phyloP scores from a whole-genome alignment of 2,888 invertebrate species.

The Gymnoscelis rufifasciata region DNA sequence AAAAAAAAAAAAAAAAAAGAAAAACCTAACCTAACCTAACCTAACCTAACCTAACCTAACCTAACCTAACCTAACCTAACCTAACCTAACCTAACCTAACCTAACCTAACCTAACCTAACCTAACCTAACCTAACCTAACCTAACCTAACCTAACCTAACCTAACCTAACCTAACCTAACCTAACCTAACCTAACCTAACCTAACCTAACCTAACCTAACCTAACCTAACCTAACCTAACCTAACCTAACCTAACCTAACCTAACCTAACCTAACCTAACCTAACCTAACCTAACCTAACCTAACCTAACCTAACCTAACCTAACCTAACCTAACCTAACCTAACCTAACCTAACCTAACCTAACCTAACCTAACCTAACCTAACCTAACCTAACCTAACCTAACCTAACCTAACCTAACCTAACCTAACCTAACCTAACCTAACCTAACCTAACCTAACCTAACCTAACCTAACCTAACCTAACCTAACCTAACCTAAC shows the following conservation, averaged over 20 bases:
- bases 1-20: no score
- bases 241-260: slow-evolving; percentile 18
- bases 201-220: slow-evolving; percentile 15
- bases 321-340: slow-evolving; percentile 13
- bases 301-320: slow-evolving; percentile 15
- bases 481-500: slow-evolving; percentile 22
- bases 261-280: slow-evolving; percentile 18
- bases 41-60: slow-evolving; percentile 10
- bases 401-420: slow-evolving; percentile 18
- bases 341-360: slow-evolving; percentile 15
- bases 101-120: slow-evolving; percentile 26
- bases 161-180: slow-evolving; percentile 21
- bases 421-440: slow-evolving; percentile 18
- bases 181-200: slow-evolving; percentile 20
- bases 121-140: slow-evolving; percentile 26
- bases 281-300: slow-evolving; percentile 10
- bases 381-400: slow-evolving; percentile 11
- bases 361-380: slow-evolving; percentile 12
- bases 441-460: slow-evolving; percentile 16
- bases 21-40: slow-evolving; percentile 5
- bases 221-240: slow-evolving; percentile 17
- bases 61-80: slow-evolving; percentile 24
- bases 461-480: slow-evolving; percentile 21
- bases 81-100: slow-evolving; percentile 16
- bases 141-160: slow-evolving; percentile 22